These are phyloP conservation scores for Sminthurinus aureus DNA, from an alignment of 2,888 invertebrate genomes.

Conservation along the genomic window DNA sequence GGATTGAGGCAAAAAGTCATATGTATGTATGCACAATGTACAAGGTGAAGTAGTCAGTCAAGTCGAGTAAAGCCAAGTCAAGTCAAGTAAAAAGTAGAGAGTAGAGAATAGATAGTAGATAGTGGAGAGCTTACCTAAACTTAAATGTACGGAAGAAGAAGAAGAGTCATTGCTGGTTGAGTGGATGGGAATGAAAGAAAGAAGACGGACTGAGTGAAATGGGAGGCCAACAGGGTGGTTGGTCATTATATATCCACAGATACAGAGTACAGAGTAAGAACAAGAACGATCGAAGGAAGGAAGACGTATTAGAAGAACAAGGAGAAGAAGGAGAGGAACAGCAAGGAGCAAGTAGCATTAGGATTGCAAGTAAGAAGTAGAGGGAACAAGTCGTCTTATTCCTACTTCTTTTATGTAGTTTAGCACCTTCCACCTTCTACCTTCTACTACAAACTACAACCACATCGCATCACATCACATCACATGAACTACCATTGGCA, in stretches of 20 bases:
- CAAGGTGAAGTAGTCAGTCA: too few species aligned
- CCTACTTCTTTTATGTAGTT: neutral
- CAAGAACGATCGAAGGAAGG: neutral
- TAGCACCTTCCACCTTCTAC: neutral
- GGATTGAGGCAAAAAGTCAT: too few species aligned
- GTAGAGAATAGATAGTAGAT: too few species aligned
- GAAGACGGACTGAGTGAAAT: constrained; percentile 34
- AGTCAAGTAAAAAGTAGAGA: neutral
- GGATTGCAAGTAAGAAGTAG: too few species aligned
- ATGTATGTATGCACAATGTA: too few species aligned
- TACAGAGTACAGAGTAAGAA: constrained; percentile 33
- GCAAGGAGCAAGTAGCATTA: too few species aligned
- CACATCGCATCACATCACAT: constrained; percentile 16
- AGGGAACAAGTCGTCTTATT: too few species aligned
- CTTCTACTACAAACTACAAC: constrained; percentile 15
- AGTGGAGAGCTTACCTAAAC: neutral
- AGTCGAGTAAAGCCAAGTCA: neutral
- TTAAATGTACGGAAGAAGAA: constrained; percentile 18
- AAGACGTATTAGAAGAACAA: too few species aligned
- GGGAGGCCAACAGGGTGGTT: constrained; percentile 48
- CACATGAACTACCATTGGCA: neutral
- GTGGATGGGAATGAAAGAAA: constrained; percentile 39
- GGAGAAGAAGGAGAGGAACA: too few species aligned
- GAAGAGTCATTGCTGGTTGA: constrained; percentile 37
- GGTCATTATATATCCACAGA: constrained; percentile 36